Base-by-base conservation (phyloP, 2,113 vertebrate species). In the Triplophysa dalaica region DNA sequence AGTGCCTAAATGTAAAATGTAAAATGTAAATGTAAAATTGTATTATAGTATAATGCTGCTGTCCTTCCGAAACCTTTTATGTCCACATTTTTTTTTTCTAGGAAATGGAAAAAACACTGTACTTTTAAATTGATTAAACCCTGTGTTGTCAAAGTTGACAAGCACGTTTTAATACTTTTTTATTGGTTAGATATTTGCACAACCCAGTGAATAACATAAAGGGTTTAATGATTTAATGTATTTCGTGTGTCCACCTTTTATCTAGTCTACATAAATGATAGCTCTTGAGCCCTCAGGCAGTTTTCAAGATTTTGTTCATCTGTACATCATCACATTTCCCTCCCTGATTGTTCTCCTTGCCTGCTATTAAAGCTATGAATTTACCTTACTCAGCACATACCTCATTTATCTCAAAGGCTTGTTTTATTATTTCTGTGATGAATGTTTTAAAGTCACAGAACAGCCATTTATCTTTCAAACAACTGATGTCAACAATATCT, bases 371-470 rank as follows among this genome's bases (percentile, higher is more conserved):
- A 85, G 88, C 67, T 7, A 85, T 84, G 75, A 70, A 45, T 88
- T 86, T 65, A 81, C 85, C 63, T 77, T 73, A 58, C 76, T 77
- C 64, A 83, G 61, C 75, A 68, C 48, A 76, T 19, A 76, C 43
- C 84, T 68, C 64, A 79, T 75, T 85, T 85, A 60, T 78, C 84
- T 85, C 75, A 63, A 26, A 82, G 75, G 78, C 5, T 78, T 86
- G 82, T 83, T 45, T 72, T 61, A 76, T 73, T 69, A 66, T 67
- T 81, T 61, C 22, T 65, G 24, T 67, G 21, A 26, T 24, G 62
- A 76, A 19, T 24, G 1, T 76, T 75, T 69, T 38, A 22, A 56
- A 7, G 22, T 9, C 1, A 41, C 43, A 73, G 50, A 33, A 66
- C 52, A 11, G 17, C 29, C 48, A 10, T 75, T 75, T 22, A 41